Percentiles rank a stretch among this genome's conserved stretches.
phyloP scores from a whole-genome alignment of 2,797 vertebrate genomes.

The Lagodon rhomboides region DNA sequence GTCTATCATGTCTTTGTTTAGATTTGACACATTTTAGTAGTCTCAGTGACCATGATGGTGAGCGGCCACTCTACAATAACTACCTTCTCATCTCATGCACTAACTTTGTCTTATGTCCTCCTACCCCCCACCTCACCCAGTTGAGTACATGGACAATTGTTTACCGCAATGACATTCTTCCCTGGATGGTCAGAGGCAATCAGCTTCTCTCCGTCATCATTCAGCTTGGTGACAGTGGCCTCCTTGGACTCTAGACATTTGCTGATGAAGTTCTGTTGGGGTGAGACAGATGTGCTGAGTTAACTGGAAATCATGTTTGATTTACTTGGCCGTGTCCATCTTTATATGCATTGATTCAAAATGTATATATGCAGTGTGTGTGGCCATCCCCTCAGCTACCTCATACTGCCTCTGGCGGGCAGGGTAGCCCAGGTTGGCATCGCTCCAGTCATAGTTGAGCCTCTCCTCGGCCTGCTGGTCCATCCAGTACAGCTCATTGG shows the following conservation, averaged over 20 bases:
- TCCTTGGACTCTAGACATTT: slow-evolving; percentile 96
- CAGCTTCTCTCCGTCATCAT: slow-evolving; percentile 91
- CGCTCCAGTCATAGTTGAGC: slow-evolving; percentile 94
- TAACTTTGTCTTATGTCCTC: neutral
- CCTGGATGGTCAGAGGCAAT: slow-evolving; percentile 89
- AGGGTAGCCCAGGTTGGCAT: slow-evolving; percentile 94
- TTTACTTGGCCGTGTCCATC: neutral
- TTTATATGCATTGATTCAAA: neutral
- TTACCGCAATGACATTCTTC: slow-evolving; percentile 92
- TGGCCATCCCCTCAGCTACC: slow-evolving; percentile 74
- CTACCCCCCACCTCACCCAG: neutral
- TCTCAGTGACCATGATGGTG: no score
- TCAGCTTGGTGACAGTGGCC: slow-evolving; percentile 91
- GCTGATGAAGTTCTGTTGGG: slow-evolving; percentile 91
- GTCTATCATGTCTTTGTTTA: no score
- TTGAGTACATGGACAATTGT: neutral
- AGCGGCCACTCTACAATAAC: no score
- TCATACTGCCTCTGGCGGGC: slow-evolving; percentile 95
- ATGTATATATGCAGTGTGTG: neutral
- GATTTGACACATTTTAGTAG: no score
- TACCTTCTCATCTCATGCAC: neutral
- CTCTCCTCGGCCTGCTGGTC: slow-evolving; percentile 96
- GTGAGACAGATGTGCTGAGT: neutral
- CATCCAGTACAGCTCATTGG: slow-evolving; percentile 99
- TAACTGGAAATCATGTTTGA: neutral